Percentiles rank a stretch among this genome's conserved stretches.
Conservation (phyloP, 2,797 vertebrate species). For the Centropyge bicolor region DNA sequence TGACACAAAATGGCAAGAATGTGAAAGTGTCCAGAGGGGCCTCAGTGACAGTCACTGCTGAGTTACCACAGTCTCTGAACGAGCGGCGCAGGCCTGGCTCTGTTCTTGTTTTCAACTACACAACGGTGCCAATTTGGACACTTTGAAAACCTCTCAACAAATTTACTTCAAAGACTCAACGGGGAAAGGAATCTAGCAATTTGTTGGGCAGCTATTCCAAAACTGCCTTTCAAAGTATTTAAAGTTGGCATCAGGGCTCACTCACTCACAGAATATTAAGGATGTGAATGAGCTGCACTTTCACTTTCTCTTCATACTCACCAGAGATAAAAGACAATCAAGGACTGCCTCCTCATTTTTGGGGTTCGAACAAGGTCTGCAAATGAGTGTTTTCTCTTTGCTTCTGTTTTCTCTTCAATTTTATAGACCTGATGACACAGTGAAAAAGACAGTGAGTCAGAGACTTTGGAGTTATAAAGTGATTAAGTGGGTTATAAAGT, state of each 20-base stretch:
- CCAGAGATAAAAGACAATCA: conserved; percentile 83
- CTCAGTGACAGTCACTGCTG: not conserved
- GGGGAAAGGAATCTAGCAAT: not conserved
- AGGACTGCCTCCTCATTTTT: conserved; percentile 79
- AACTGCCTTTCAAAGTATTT: not conserved
- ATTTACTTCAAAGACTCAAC: not conserved
- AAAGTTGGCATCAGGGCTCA: not conserved
- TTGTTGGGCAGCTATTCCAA: not conserved
- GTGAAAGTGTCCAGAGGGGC: not conserved
- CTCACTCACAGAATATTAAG: not conserved
- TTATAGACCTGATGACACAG: conserved; percentile 59
- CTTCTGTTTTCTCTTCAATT: conserved; percentile 19
- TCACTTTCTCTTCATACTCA: conserved; percentile 52
- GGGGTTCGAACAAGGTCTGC: conserved; percentile 81
- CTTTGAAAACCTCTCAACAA: not conserved
- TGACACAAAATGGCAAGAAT: not conserved
- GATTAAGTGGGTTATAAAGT: too few species aligned
- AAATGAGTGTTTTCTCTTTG: conserved; percentile 65
- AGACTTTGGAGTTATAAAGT: not conserved
- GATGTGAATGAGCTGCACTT: not conserved
- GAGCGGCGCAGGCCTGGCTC: not conserved
- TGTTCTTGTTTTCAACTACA: not conserved
- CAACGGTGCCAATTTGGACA: not conserved
- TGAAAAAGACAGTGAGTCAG: not conserved
- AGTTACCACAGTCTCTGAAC: not conserved